Evolutionary conservation across 2,888 invertebrate species (phyloP), one percentile per base, ranked within the genome.

Genomic region (Euspilapteryx auroguttella): DNA sequence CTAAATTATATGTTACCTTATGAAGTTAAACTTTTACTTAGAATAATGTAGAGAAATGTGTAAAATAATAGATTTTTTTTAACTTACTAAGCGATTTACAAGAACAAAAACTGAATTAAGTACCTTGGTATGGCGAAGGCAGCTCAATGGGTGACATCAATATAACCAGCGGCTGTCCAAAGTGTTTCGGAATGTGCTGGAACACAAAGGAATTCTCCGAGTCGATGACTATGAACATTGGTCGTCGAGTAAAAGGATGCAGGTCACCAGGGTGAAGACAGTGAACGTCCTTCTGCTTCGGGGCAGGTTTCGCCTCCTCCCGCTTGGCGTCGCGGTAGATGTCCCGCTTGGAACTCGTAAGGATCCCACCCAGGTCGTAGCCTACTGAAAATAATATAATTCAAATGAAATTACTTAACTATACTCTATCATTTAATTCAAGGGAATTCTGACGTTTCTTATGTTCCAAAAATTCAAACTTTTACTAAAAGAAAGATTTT

Each of bases 191-290:
- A 53, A 96, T 87, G 55, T 91, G 87, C 78, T 92, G 87, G 73
- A 93, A 94, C 39, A 91, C 89, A 61, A 87, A 88, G 49, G 94
- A 94, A 75, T 95, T 96, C 73, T 95, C 93, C 39, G 95, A 95
- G 63, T 97, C 97, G 40, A 97, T 87, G 38, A 97, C 89, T 33
- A 96, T 81, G 71, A 96, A 94, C 35, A 96, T 79, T 17, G 97
- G 96, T 49, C 91, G 86, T 43, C 97, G 81, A 11, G 94, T 93
- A 73, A 90, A 96, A 2, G 95, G 91, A 58, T 89, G 89, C 36
- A 97, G 69, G 64, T 97, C 97, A 34, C 94, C 95, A 15, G 96
- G 96, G 61, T 95, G 92, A 38, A 97, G 78, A 56, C 89, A 87
- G 55, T 86, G 86, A 25, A 80, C 80, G 50, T 88, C 87, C 55